Percentiles rank a stretch among this genome's conserved stretches.
Evolutionary conservation across 2,888 invertebrate species (phyloP).

Genomic region (Micropterix aruncella): DNA sequence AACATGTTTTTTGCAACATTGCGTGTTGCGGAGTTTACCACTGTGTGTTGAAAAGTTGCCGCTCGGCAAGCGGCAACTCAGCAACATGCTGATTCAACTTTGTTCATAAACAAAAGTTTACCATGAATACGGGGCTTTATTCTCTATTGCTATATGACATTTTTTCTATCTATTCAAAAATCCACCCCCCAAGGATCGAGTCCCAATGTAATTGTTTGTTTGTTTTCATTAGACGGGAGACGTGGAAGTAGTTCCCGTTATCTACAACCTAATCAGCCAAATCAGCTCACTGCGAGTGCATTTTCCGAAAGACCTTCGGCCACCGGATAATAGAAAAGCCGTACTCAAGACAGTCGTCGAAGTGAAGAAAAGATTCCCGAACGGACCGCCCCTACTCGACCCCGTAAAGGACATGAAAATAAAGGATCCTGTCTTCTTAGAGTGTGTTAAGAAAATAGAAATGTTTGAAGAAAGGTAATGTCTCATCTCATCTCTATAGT

Average conservation of each 20-base stretch:
- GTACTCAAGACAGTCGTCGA: conserved; percentile 77
- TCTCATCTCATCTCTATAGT: not conserved
- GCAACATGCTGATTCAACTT: too few species aligned
- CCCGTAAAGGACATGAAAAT: conserved; percentile 96
- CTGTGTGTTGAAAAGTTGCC: too few species aligned
- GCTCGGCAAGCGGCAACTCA: too few species aligned
- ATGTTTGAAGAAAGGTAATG: conserved; percentile 58
- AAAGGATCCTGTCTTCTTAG: conserved; percentile 63
- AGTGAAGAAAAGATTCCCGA: conserved; percentile 79
- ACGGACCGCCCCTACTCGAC: conserved; percentile 79
- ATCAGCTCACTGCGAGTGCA: conserved; percentile 84
- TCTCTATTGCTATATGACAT: too few species aligned
- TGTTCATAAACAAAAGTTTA: too few species aligned
- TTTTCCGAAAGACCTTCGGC: conserved; percentile 80
- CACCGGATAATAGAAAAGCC: conserved; percentile 70
- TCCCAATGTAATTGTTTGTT: too few species aligned
- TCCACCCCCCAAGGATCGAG: too few species aligned
- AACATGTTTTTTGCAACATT: too few species aligned
- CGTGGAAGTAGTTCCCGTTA: conserved; percentile 80
- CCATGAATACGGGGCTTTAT: too few species aligned
- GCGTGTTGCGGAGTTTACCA: too few species aligned
- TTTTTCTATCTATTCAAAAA: too few species aligned
- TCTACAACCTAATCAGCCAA: conserved; percentile 67
- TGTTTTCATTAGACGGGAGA: conserved; percentile 73
- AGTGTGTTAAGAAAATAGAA: conserved; percentile 71